Evolutionary conservation across 2,113 vertebrate species (phyloP).

Genomic region (Cepphus grylle): DNA sequence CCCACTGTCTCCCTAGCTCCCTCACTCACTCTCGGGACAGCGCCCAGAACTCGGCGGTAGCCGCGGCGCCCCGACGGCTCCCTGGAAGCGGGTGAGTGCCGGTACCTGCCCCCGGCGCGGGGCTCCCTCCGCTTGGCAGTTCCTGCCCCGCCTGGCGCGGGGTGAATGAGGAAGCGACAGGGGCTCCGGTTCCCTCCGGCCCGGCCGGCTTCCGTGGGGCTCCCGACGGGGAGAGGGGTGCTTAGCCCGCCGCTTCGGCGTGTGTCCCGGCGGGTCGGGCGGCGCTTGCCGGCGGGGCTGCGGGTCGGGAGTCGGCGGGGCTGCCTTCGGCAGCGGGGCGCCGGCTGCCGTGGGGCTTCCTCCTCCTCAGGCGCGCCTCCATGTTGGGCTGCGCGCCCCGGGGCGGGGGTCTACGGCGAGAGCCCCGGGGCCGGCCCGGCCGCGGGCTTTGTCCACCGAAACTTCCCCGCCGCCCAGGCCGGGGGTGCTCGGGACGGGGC

Average conservation of each 20-base stretch:
- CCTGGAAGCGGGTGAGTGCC: neutral
- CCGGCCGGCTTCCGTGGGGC: neutral
- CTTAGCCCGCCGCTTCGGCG: neutral
- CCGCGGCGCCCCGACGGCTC: neutral
- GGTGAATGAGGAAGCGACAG: conserved; percentile 46
- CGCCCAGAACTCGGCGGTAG: neutral
- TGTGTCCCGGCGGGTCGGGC: neutral
- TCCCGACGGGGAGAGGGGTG: neutral
- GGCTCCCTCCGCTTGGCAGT: neutral
- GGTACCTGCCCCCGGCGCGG: neutral
- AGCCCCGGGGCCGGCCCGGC: neutral
- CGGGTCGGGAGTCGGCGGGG: neutral
- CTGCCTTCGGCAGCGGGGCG: neutral
- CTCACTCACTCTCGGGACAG: neutral
- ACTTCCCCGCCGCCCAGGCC: no score
- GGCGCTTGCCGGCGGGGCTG: neutral
- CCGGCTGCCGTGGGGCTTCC: neutral
- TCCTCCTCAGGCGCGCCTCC: neutral
- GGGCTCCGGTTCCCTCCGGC: neutral
- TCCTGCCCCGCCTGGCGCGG: conserved; percentile 13
- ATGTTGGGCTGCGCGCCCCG: neutral
- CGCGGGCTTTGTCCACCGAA: neutral
- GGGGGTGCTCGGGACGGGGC: neutral
- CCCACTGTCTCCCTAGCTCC: neutral
- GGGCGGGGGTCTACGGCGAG: neutral